Conservation (phyloP, 2,113 vertebrate genomes). For the Corythornis cristatus region DNA sequence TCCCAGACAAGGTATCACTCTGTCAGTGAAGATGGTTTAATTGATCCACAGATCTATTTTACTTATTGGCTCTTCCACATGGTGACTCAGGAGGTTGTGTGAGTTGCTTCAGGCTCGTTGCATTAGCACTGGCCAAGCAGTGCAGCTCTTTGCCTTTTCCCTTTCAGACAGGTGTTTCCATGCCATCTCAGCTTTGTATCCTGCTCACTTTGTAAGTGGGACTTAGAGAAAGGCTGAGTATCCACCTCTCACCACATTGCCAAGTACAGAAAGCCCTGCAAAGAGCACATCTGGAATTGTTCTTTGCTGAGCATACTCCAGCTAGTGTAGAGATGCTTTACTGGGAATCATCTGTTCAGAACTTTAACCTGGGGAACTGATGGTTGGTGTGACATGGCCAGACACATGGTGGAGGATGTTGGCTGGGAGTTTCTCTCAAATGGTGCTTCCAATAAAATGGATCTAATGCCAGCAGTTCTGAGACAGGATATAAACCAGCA, state of each 20-base stretch:
- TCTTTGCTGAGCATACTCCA: background rate
- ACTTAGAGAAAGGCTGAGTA: background rate
- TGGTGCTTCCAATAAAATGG: background rate
- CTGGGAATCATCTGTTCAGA: background rate
- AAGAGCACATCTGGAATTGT: background rate
- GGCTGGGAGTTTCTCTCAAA: background rate
- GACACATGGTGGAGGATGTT: background rate
- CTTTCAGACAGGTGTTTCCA: background rate
- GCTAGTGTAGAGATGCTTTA: background rate
- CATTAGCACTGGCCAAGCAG: background rate
- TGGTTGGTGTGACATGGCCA: background rate
- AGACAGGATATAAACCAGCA: background rate
- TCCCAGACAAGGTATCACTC: background rate
- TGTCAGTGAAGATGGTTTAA: background rate
- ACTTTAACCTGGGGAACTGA: background rate
- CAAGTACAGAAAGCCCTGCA: background rate
- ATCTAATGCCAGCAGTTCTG: background rate
- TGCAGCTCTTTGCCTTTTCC: background rate
- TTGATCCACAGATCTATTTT: background rate
- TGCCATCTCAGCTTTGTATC: background rate
- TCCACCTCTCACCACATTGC: background rate
- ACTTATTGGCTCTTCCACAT: background rate
- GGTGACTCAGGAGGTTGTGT: background rate
- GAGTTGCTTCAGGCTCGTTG: background rate
- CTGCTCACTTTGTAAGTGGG: background rate